phyloP scores from a whole-genome alignment of 2,888 invertebrate species.

The Phaonia tiefii region DNA sequence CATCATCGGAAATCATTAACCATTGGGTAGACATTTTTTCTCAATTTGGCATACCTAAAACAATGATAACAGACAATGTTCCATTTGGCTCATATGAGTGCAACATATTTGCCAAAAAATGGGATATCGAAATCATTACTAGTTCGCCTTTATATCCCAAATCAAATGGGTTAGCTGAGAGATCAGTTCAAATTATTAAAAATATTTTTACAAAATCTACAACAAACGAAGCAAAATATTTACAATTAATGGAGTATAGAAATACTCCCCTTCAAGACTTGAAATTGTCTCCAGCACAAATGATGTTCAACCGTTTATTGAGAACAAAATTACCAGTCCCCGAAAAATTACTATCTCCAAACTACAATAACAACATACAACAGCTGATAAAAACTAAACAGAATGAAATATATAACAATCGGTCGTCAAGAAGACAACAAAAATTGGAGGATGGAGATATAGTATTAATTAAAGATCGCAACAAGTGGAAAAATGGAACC shows the following conservation, averaged over 20 bases:
- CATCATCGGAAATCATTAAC: constrained; percentile 8
- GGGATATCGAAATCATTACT: not conserved
- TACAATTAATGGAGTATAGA: no score
- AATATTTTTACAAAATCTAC: not conserved
- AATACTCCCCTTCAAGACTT: not conserved
- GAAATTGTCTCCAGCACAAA: not conserved
- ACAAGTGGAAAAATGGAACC: constrained; percentile 15
- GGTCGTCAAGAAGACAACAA: not conserved
- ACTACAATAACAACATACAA: no score
- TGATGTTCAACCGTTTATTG: no score
- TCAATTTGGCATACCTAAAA: no score
- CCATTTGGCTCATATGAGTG: not conserved
- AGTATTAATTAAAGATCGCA: no score
- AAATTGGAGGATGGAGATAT: constrained; percentile 12
- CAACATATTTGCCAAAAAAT: not conserved
- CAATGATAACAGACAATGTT: no score
- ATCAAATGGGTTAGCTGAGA: no score
- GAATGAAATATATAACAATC: constrained; percentile 6
- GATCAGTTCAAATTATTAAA: constrained; percentile 2
- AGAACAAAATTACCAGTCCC: not conserved
- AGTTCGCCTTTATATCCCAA: no score
- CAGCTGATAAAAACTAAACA: constrained; percentile 6
- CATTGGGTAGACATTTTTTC: constrained; percentile 8
- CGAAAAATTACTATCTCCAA: not conserved
- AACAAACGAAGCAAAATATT: not conserved